Percentiles rank a stretch among this genome's conserved stretches.
Conservation (phyloP, 1,140 invertebrate genomes). For the honey bee (Apis mellifera) region DNA sequence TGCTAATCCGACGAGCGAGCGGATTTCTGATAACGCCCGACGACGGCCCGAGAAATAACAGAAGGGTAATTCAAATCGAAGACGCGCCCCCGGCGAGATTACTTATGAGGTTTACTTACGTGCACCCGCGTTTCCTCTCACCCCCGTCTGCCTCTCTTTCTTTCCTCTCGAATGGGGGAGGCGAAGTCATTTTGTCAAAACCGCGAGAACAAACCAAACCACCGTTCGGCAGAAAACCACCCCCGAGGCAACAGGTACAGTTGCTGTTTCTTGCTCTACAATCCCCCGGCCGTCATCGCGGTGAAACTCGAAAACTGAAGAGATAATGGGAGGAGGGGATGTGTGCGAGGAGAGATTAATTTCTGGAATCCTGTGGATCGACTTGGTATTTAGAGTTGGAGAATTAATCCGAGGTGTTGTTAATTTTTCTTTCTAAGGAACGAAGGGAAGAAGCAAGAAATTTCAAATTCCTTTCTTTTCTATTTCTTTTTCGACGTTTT, state of each 20-base stretch:
- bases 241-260: conserved; percentile 41
- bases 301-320: background rate
- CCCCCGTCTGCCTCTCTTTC: background rate
- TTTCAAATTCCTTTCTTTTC: too few relatives aligned
- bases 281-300: too few relatives aligned
- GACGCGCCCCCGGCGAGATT: conserved; percentile 65
- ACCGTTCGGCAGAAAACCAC: background rate
- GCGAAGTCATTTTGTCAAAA: conserved; percentile 51
- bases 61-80: conserved; percentile 69
- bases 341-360: too few relatives aligned
- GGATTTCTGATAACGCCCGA: conserved; percentile 70
- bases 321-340: too few relatives aligned
- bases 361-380: too few relatives aligned
- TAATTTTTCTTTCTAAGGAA: too few relatives aligned
- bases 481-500: too few relatives aligned
- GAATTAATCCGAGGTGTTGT: too few relatives aligned
- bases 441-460: too few relatives aligned
- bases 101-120: conserved; percentile 70
- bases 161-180: background rate
- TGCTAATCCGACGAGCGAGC: conserved; percentile 70
- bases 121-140: conserved; percentile 37
- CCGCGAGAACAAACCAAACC: conserved; percentile 36
- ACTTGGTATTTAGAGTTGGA: too few relatives aligned
- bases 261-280: conserved; percentile 11
- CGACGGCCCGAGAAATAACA: conserved; percentile 68